A percentile compares a stretch with the other conserved stretches of the same genome.
phyloP scores from a whole-genome alignment of 2,888 invertebrate species.

The Copidosoma aretas region DNA sequence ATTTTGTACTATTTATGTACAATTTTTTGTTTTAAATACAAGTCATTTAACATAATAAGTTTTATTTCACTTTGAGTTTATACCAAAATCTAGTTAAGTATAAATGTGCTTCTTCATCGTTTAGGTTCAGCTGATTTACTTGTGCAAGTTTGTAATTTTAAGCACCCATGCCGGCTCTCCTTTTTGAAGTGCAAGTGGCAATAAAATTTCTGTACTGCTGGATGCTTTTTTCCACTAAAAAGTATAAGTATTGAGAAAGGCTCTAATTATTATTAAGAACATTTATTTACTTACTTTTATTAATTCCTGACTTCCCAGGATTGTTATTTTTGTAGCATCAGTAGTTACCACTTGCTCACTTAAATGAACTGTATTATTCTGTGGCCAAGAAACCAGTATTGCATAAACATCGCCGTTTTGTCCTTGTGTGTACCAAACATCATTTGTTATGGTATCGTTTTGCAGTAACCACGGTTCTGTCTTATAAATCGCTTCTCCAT shows the following conservation, averaged over 20 bases:
- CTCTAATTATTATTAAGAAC: neutral
- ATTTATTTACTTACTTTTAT: constrained; percentile 24
- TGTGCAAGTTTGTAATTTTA: constrained; percentile 34
- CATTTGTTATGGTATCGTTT: constrained; percentile 76
- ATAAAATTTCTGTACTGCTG: constrained; percentile 41
- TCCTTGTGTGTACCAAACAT: constrained; percentile 78
- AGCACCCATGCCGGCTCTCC: constrained; percentile 57
- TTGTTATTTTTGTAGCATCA: constrained; percentile 56
- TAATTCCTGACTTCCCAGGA: constrained; percentile 47
- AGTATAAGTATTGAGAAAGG: neutral
- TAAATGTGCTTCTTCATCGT: constrained; percentile 20
- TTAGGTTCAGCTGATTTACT: constrained; percentile 11
- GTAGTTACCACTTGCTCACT: constrained; percentile 60
- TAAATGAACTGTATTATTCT: constrained; percentile 65
- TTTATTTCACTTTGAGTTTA: no score
- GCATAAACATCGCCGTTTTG: constrained; percentile 68
- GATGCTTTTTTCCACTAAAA: constrained; percentile 48
- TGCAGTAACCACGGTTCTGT: constrained; percentile 81
- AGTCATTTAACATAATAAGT: constrained; percentile 10
- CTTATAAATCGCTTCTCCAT: constrained; percentile 86
- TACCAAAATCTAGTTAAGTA: no score
- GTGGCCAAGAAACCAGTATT: constrained; percentile 75
- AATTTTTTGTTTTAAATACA: constrained; percentile 11
- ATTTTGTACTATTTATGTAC: constrained; percentile 33
- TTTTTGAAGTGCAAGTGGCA: constrained; percentile 48